Conservation (phyloP, 2,888 invertebrate genomes). For the Teinopalpus imperialis region DNA sequence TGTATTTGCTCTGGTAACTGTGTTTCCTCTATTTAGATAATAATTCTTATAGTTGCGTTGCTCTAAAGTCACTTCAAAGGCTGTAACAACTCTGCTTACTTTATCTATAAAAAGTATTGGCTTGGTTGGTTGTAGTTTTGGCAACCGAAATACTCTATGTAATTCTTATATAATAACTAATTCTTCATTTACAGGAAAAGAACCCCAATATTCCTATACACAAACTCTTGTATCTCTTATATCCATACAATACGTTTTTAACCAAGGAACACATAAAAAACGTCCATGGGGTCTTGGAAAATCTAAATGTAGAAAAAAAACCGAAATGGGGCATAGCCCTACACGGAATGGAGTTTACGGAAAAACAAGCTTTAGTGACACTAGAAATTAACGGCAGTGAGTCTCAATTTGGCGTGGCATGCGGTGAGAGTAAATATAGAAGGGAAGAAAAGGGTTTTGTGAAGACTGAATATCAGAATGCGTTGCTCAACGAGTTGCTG, state of each 20-base stretch:
- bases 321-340: slow-evolving; percentile 48
- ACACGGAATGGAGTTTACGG: slow-evolving; percentile 48
- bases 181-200: slow-evolving; percentile 82
- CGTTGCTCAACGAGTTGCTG: slow-evolving; percentile 88
- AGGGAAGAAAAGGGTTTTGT: slow-evolving; percentile 66
- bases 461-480: slow-evolving; percentile 90
- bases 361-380: slow-evolving; percentile 59
- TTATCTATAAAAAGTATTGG: too few species aligned
- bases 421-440: slow-evolving; percentile 49
- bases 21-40: too few species aligned
- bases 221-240: slow-evolving; percentile 88
- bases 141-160: too few species aligned
- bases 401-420: slow-evolving; percentile 63
- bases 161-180: too few species aligned
- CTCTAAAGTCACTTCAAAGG: too few species aligned
- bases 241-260: slow-evolving; percentile 91
- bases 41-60: too few species aligned
- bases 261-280: slow-evolving; percentile 88
- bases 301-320: slow-evolving; percentile 74
- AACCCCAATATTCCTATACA: slow-evolving; percentile 85
- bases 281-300: slow-evolving; percentile 86
- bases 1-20: too few species aligned
- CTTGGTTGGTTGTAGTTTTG: too few species aligned
- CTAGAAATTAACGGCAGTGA: slow-evolving; percentile 63
- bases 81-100: too few species aligned